A percentile compares a stretch with the other conserved stretches of the same genome.
phyloP scores from a whole-genome alignment of 1,140 invertebrate genomes.

The Galleria mellonella region DNA sequence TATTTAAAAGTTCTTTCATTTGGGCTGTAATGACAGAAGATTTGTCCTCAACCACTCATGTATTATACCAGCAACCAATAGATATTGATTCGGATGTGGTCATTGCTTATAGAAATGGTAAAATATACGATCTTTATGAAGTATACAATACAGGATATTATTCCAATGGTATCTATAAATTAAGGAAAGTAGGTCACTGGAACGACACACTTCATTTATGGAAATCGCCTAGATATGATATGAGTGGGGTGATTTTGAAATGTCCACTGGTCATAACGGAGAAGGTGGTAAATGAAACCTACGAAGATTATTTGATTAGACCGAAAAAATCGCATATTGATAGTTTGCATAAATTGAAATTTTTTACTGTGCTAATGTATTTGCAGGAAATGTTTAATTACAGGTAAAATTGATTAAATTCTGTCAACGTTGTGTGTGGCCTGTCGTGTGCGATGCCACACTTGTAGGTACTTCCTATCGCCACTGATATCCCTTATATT shows the following conservation, averaged over 20 bases:
- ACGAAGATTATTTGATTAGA: slow-evolving; percentile 73
- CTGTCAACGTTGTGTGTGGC: too few relatives aligned
- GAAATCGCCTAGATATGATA: slow-evolving; percentile 18
- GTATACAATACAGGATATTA: slow-evolving; percentile 36
- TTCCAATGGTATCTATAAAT: slow-evolving; percentile 27
- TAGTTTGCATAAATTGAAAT: slow-evolving; percentile 78
- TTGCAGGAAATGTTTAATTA: slow-evolving; percentile 79
- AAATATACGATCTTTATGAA: slow-evolving; percentile 29
- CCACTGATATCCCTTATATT: too few relatives aligned
- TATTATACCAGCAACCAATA: slow-evolving; percentile 28
- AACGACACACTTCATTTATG: slow-evolving; percentile 22
- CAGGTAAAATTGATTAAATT: slow-evolving; percentile 50
- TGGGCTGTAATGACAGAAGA: slow-evolving; percentile 33
- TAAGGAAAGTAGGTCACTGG: slow-evolving; percentile 28
- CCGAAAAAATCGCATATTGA: slow-evolving; percentile 74
- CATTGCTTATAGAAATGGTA: slow-evolving; percentile 15
- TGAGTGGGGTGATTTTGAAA: slow-evolving; percentile 49
- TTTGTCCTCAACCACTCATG: slow-evolving; percentile 11
- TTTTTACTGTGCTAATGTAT: slow-evolving; percentile 70
- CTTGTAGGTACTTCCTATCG: too few relatives aligned
- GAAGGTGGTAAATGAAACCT: slow-evolving; percentile 62
- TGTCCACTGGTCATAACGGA: slow-evolving; percentile 63
- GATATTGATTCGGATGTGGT: slow-evolving; percentile 43
- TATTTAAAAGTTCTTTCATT: slow-evolving; percentile 14
- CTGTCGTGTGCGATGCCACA: too few relatives aligned